Base-by-base conservation (phyloP, 1,140 invertebrate species). In the Mactra quadrangularis region DNA sequence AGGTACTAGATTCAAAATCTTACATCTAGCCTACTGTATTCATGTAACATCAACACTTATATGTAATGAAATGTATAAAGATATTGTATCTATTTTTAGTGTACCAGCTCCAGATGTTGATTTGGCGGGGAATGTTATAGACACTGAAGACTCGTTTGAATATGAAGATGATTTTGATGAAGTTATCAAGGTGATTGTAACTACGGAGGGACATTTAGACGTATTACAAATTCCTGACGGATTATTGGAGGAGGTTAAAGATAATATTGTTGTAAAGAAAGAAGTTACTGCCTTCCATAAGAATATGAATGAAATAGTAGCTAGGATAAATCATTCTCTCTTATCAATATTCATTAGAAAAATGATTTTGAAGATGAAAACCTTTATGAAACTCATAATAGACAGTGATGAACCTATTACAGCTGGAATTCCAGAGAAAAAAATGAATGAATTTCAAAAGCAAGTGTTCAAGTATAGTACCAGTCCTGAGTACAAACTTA, bases 81-180 rank as follows among this genome's bases (percentile, higher is more conserved):
- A 55, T 55, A 55, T 11, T 55, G 7, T 11, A 11, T n/a, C 13
- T 55, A 22, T 22, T 55, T 55, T 15, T 11, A 6, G 11, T 55
- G 7, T 15, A 55, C 45, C 7, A 55, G 52, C 13, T 11, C 9
- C 52, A 55, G 52, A 11, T 6, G n/a, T 27, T 9, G 4, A 62
- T 62, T 33, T 33, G 13, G 6, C 7, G 4, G 4, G 3, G 17
- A 15, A 35, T 31, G 13, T 31, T 7, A 3, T 9, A 17, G 4
- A 31, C 59, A 27, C 6, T 62, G 55, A 27, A 11, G 25, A 57
- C 17, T 17, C 17, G 7, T 27, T n/a, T 57, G 55, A 57, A 17
- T n/a, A n/a, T n/a, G 64, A 68, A 1, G 64, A 68, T 47, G 64
- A 68, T 13, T 68, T 68, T 68, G 64, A 68, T 57, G 17, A 72